Conservation (phyloP, 2,797 vertebrate genomes). For the Eleutherodactylus coqui region DNA sequence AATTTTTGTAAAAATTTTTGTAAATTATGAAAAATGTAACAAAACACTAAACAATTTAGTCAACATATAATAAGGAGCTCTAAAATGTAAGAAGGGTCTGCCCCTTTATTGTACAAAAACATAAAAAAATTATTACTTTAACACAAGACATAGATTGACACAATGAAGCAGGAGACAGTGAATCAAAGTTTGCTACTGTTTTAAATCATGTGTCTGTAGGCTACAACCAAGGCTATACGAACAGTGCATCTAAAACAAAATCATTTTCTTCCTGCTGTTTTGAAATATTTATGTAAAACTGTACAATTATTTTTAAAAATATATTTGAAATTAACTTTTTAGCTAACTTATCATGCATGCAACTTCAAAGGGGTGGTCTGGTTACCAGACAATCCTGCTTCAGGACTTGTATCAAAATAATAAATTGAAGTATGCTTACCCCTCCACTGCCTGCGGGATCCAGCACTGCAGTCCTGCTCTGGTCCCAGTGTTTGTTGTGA, state of each 20-base stretch:
- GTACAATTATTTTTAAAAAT: not conserved
- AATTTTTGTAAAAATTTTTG: no score
- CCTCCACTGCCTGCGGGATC: no score
- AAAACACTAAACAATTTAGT: not conserved
- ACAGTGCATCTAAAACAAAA: no score
- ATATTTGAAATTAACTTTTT: not conserved
- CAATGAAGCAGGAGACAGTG: conserved; percentile 57
- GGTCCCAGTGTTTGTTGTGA: no score
- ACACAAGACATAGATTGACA: conserved; percentile 14
- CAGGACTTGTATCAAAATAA: no score
- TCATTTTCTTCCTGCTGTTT: no score
- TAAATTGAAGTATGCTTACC: no score
- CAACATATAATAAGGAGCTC: not conserved
- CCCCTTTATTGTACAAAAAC: conserved; percentile 37
- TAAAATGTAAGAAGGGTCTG: not conserved
- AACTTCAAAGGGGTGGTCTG: not conserved
- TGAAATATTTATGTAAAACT: not conserved
- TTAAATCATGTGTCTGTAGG: not conserved
- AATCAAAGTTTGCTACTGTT: conserved; percentile 18
- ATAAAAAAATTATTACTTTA: not conserved
- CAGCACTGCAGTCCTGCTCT: no score
- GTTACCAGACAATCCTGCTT: no score
- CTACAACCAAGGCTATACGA: not conserved
- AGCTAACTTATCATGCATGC: not conserved
- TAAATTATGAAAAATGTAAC: not conserved